These are phyloP conservation scores for Arizona elegans DNA, from an alignment of 2,113 vertebrate species.

Conservation along the genomic window DNA sequence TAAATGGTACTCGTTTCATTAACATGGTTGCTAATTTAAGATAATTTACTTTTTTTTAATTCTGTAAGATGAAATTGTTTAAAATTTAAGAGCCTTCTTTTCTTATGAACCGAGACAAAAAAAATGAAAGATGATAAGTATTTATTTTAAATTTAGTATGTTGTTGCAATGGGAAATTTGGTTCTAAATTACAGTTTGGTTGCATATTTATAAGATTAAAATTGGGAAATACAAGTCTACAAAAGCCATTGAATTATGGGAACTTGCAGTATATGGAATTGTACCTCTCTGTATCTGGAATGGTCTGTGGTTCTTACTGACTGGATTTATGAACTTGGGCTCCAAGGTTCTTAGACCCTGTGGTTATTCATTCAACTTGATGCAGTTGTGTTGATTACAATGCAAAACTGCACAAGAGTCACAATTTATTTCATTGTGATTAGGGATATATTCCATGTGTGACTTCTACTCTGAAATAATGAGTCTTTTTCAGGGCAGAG, in stretches of 20 bases:
- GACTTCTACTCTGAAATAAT: not conserved
- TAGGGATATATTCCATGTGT: not conserved
- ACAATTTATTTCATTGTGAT: not conserved
- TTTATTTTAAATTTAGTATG: slow-evolving; percentile 3
- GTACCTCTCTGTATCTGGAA: not conserved
- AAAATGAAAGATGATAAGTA: not conserved
- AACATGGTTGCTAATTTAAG: not conserved
- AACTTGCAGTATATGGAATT: not conserved
- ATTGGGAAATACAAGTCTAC: no score
- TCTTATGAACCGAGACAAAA: not conserved
- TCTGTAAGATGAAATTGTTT: slow-evolving; percentile 1
- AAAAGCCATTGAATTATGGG: no score
- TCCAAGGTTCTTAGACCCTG: not conserved
- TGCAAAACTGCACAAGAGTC: not conserved
- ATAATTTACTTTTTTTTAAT: not conserved
- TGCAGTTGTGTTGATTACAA: not conserved
- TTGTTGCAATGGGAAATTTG: not conserved
- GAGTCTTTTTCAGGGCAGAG: not conserved
- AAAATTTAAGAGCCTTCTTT: not conserved
- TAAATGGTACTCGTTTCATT: not conserved
- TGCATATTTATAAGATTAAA: not conserved
- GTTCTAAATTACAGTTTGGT: not conserved
- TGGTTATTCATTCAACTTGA: not conserved
- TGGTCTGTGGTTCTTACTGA: not conserved
- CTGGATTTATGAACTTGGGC: not conserved